Evolutionary conservation across 2,797 vertebrate genomes (phyloP).

Genomic region (Sebastes cheni): DNA sequence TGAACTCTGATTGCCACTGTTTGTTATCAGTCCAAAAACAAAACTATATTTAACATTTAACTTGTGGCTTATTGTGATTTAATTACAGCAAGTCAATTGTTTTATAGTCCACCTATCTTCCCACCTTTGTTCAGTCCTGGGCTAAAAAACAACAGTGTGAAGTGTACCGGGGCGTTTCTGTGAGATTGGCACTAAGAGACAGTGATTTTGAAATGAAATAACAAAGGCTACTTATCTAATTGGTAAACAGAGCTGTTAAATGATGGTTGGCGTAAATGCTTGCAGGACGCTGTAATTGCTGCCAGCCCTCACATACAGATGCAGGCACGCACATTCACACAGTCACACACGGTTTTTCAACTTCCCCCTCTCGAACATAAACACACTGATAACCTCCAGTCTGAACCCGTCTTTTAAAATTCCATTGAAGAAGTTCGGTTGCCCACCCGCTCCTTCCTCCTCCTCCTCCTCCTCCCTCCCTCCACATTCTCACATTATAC

Average conservation of each 20-base stretch:
- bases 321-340: constrained; percentile 44
- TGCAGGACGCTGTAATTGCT: constrained; percentile 85
- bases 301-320: constrained; percentile 76
- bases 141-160: not conserved
- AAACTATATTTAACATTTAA: not conserved
- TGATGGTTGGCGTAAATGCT: constrained; percentile 85
- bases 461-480: not conserved
- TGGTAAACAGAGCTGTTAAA: constrained; percentile 84
- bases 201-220: constrained; percentile 82
- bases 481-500: constrained; percentile 60
- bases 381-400: constrained; percentile 76
- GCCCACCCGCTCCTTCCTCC: constrained; percentile 9
- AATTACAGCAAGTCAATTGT: not conserved
- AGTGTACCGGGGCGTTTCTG: constrained; percentile 9
- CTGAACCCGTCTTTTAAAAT: constrained; percentile 72
- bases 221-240: constrained; percentile 87
- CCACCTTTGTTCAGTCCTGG: constrained; percentile 3
- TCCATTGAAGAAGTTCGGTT: constrained; percentile 63
- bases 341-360: constrained; percentile 27
- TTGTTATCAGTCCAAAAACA: not conserved
- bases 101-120: not conserved
- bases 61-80: not conserved
- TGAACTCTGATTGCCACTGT: constrained; percentile 24
- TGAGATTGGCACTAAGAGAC: constrained; percentile 80
- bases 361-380: constrained; percentile 69